phyloP scores from a whole-genome alignment of 1,140 invertebrate genomes.

The Lepidostoma basale region DNA sequence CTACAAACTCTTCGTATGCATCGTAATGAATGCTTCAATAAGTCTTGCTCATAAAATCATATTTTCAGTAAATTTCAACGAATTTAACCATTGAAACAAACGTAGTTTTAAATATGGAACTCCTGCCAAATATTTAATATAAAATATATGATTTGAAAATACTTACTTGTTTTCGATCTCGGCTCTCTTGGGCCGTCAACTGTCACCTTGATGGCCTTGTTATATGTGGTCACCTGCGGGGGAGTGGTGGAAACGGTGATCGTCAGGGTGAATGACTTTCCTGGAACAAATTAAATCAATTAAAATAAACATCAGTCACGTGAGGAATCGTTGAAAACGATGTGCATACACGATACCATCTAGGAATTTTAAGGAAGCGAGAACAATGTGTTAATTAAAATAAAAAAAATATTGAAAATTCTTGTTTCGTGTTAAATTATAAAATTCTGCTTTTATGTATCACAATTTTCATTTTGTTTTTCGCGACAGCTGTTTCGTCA shows the following conservation, averaged over 20 bases:
- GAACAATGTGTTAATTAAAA: background rate
- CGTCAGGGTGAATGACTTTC: conserved; percentile 96
- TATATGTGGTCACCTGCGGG: conserved; percentile 95
- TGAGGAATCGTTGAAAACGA: no score
- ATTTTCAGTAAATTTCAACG: background rate
- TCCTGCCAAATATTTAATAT: background rate
- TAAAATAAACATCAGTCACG: background rate
- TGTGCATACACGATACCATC: no score
- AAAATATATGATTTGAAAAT: background rate
- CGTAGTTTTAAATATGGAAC: no score
- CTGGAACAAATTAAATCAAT: conserved; percentile 65
- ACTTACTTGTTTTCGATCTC: conserved; percentile 96
- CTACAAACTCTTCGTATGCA: no score
- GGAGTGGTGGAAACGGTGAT: conserved; percentile 93
- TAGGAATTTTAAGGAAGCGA: no score
- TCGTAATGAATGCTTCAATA: no score
- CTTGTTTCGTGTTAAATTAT: no score
- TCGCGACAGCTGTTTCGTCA: no score
- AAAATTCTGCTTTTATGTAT: no score
- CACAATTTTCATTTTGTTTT: no score
- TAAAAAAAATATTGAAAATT: no score
- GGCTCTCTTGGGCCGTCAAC: conserved; percentile 98
- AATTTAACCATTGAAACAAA: background rate
- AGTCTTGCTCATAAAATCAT: background rate
- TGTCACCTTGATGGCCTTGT: conserved; percentile 98